Conservation (phyloP, 2,113 vertebrate genomes). For the Galbula dea region DNA sequence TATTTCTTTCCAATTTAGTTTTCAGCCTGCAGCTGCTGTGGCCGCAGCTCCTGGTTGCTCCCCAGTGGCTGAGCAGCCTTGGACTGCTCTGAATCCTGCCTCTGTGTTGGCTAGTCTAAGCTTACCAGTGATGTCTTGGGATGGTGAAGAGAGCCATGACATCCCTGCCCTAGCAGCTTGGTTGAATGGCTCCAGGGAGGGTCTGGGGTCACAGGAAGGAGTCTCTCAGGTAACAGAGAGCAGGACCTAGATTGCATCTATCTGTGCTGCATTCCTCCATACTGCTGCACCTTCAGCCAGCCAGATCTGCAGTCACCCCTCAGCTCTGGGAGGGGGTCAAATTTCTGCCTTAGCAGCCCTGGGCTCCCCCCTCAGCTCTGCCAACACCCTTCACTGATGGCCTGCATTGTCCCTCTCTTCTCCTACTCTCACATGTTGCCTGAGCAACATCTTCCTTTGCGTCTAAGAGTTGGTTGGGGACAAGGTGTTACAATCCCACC, state of each 20-base stretch:
- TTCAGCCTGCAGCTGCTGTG: background rate
- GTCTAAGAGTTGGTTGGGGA: background rate
- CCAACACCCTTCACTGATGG: background rate
- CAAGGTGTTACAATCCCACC: background rate
- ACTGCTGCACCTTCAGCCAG: background rate
- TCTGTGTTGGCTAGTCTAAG: background rate
- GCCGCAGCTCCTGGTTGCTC: background rate
- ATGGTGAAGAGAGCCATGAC: accelerated
- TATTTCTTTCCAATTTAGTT: background rate
- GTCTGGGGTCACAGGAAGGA: background rate
- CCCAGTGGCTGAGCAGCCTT: background rate
- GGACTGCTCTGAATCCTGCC: background rate
- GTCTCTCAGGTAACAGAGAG: background rate
- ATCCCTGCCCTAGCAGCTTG: background rate
- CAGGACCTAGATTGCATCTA: background rate
- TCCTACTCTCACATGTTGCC: background rate
- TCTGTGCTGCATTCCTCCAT: background rate
- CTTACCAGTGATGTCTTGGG: background rate
- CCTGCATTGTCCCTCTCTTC: background rate
- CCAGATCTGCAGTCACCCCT: background rate
- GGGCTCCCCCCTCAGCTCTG: background rate
- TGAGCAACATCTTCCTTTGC: background rate
- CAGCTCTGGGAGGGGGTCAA: background rate
- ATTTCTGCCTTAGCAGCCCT: background rate
- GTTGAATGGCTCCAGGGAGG: background rate